Evolutionary conservation across 2,113 vertebrate species (phyloP).

Genomic region (Hippoglossus stenolepis): DNA sequence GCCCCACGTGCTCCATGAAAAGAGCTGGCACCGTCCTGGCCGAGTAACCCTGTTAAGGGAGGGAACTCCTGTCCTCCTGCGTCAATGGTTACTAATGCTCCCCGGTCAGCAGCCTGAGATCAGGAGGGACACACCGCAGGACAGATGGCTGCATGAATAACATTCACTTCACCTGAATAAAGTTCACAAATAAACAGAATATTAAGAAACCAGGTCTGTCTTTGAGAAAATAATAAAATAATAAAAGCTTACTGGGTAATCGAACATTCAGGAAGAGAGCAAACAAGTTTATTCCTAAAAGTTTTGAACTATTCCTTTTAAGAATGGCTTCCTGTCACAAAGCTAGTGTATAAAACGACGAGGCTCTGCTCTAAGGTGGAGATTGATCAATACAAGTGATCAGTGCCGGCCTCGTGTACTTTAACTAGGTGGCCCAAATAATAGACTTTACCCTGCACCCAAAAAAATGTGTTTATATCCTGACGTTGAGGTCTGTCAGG

Average conservation of each 20-base stretch:
- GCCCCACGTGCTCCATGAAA: slow-evolving; percentile 33
- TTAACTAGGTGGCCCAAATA: neutral
- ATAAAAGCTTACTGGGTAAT: neutral
- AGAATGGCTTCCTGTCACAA: neutral
- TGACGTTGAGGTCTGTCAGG: neutral
- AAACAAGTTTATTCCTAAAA: neutral
- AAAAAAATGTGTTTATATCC: too few species aligned
- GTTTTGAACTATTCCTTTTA: neutral
- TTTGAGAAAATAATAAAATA: too few species aligned
- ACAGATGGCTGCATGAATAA: slow-evolving; percentile 74
- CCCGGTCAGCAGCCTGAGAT: slow-evolving; percentile 45
- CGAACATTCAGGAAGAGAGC: neutral
- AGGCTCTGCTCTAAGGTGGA: neutral
- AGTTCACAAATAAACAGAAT: neutral
- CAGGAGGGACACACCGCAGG: slow-evolving; percentile 42
- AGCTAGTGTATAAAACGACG: too few species aligned
- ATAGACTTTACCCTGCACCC: neutral
- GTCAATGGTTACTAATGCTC: slow-evolving; percentile 69
- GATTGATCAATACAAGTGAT: neutral
- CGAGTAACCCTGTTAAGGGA: slow-evolving; percentile 58
- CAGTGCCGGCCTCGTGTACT: neutral
- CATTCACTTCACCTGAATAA: slow-evolving; percentile 40
- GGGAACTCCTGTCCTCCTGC: slow-evolving; percentile 70
- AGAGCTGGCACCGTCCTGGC: slow-evolving; percentile 29
- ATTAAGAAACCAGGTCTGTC: too few species aligned